Evolutionary conservation across 2,113 vertebrate species (phyloP).

Genomic region (Actenoides hombroni): DNA sequence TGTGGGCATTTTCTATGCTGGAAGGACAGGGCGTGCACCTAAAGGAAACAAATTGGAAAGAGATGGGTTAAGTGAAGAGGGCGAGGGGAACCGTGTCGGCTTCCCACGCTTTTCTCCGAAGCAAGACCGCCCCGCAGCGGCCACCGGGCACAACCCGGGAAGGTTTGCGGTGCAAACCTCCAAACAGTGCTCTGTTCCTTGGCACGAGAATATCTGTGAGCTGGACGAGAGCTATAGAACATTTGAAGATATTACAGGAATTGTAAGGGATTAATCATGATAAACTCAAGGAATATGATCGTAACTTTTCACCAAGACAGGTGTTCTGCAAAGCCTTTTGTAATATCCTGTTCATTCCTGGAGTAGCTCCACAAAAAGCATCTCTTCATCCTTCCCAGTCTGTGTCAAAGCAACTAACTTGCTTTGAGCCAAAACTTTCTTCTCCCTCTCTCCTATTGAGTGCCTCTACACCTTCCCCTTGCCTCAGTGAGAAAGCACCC

Average conservation of each 20-base stretch:
- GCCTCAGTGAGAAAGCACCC: not conserved
- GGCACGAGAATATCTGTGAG: not conserved
- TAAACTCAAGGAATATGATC: not conserved
- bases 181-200: not conserved
- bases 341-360: not conserved
- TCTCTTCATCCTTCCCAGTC: not conserved
- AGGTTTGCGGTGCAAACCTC: not conserved
- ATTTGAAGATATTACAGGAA: rapidly evolving
- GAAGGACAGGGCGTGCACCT: not conserved
- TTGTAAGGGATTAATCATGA: no score
- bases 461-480: not conserved
- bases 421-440: not conserved
- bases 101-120: not conserved
- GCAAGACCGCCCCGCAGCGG: not conserved
- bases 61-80: not conserved
- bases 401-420: not conserved
- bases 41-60: not conserved
- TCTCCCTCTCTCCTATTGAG: not conserved
- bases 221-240: rapidly evolving
- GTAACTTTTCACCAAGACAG: no score
- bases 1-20: not conserved
- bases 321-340: no score
- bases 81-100: rapidly evolving
- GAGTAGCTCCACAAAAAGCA: rapidly evolving
- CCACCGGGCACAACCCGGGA: no score